Conservation (phyloP, 2,888 invertebrate species). For the Lepidochrysops patricia region DNA sequence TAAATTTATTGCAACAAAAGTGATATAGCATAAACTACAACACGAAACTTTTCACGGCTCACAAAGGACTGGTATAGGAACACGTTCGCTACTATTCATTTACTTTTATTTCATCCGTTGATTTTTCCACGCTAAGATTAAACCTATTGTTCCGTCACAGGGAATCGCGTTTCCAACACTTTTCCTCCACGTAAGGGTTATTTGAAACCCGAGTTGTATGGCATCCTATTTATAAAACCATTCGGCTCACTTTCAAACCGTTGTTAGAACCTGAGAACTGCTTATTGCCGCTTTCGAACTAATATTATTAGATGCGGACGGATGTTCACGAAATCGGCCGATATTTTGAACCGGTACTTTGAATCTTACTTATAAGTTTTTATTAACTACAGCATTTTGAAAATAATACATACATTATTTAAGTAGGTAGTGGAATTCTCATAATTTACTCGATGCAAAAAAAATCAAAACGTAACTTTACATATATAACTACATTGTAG, state of each 20-base stretch:
- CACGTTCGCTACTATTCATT: slow-evolving; percentile 16
- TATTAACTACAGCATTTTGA: too few relatives aligned
- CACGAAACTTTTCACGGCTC: background rate
- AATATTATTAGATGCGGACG: background rate
- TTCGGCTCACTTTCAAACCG: slow-evolving; percentile 42
- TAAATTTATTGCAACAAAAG: background rate
- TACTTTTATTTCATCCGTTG: slow-evolving; percentile 26
- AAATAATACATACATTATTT: too few relatives aligned
- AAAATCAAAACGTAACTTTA: too few relatives aligned
- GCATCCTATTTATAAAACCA: slow-evolving; percentile 53
- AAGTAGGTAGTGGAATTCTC: too few relatives aligned
- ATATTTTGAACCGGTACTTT: background rate
- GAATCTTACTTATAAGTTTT: background rate
- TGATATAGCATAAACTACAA: background rate
- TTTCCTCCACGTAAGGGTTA: slow-evolving; percentile 50
- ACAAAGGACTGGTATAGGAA: slow-evolving; percentile 7
- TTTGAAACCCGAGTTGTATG: slow-evolving; percentile 48
- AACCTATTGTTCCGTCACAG: slow-evolving; percentile 62
- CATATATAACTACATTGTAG: background rate
- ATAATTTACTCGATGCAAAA: too few relatives aligned
- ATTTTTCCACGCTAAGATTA: slow-evolving; percentile 56
- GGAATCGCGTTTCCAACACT: slow-evolving; percentile 59
- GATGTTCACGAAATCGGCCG: background rate
- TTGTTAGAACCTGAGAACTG: slow-evolving; percentile 47
- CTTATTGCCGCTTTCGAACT: slow-evolving; percentile 23